Evolutionary conservation across 1,140 invertebrate species (phyloP), one percentile per base, ranked within the genome.

Genomic region (Eupristina koningsbergeri): DNA sequence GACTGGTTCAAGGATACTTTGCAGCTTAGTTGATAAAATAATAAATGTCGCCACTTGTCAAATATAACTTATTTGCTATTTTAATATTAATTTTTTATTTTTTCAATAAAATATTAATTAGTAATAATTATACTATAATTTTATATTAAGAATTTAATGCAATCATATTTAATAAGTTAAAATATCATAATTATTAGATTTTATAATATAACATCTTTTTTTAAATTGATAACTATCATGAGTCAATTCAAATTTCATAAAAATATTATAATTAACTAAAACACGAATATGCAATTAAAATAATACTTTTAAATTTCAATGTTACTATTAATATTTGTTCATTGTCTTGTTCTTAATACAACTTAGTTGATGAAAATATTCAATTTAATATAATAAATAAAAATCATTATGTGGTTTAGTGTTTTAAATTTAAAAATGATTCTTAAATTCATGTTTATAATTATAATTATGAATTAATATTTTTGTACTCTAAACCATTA

Each of bases 21-120:
- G 26, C 7, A 58, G 19, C 34, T 64, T 29, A 34, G 0, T 19
- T 45, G 58, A 31, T 11, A 29, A n/a, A 36, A 41, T 63, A 36
- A n/a, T 39, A 36, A 39, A 53, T 61, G 75, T 61, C 75, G 75
- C 75, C 75, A 78, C 75, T 39, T 78, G 58, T 41, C 26, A n/a
- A 1, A 63, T 78, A 26, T 8, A 71, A 71, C 39, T 36, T 71
- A 3, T 58, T 58, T 58, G 53, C 26, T 58, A 13, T 71, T 71
- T 17, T 36, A 71, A 34, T 7, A 41, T 26, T 29, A 69, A 19
- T 45, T 41, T 50, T 50, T 50, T 26, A 36, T 34, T 8, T 45
- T 26, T 71, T 41, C 7, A 19, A 22, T 71, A 17, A 71, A 34
- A 19, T 71, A 6, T 3, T 22, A 39, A 71, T 41, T 71, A 71